Base-by-base conservation (phyloP, 1,140 invertebrate genomes). In the Euwallacea similis region DNA sequence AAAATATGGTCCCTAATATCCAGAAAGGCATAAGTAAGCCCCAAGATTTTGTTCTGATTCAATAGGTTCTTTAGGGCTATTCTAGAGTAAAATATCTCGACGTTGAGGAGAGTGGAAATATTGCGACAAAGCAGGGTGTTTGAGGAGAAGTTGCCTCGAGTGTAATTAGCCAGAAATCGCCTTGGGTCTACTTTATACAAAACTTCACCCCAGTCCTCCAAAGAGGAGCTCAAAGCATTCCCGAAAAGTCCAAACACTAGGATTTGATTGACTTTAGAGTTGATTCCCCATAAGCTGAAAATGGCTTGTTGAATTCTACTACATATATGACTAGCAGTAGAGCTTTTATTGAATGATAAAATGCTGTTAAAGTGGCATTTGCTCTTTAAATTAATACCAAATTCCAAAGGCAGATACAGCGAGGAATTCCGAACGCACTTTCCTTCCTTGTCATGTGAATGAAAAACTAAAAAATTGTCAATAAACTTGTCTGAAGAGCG, bases 161-260 rank as follows among this genome's bases (percentile, higher is more conserved):
- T 68, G 83, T 82, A 21, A 81, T 76, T 58, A 4, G 1, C 4
- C 85, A 79, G 55, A 77, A 81, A 76, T 7, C 67, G 68, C 53
- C 78, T 73, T 13, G 78, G 75, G 4, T 76, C 76, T 13, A 76
- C 82, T 53, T 83, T 77, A 6, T 82, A 74, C 43, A 84, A 78
- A 66, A 88, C 82, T 73, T 84, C 82, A 11, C 83, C 76, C 89
- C 89, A 90, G 73, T 87, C 85, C 2, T 82, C 80, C 2, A 77
- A 76, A 67, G 81, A 77, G 33, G 78, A 76, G 21, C 78, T 77
- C 16, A 82, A 78, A 7, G 87, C 81, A 78, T 89, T 88, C 33
- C 89, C 89, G 76, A 84, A 86, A 63, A 85, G 84, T 2, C 87
- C 86, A 66, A 67, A 46, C 13, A 73, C 46, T 16, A 89, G 80